Evolutionary conservation across 2,888 invertebrate genomes (phyloP).

Genomic region (Leucophora obtusa): DNA sequence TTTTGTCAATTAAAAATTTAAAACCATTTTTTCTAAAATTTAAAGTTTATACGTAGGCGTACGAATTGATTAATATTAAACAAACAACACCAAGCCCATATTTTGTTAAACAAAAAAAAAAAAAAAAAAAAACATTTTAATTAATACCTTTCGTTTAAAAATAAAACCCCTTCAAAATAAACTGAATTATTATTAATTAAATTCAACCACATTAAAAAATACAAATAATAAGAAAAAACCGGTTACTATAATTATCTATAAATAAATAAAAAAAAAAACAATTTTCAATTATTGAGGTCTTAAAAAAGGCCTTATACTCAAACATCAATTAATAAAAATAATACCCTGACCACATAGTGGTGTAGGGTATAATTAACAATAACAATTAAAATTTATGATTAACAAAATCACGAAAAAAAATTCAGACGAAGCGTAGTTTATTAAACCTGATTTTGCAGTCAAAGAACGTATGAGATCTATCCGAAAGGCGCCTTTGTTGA

Average conservation of each 20-base stretch:
- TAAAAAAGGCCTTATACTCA: background rate
- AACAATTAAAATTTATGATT: background rate
- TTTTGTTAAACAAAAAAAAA: background rate
- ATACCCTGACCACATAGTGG: no score
- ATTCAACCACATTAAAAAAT: background rate
- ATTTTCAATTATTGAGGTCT: background rate
- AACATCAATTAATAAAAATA: background rate
- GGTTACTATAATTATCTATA: background rate
- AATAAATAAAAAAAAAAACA: background rate
- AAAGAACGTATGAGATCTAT: background rate
- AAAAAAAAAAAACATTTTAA: no score
- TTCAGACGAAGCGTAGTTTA: background rate
- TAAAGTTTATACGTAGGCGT: background rate
- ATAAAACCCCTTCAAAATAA: background rate
- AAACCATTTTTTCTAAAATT: background rate
- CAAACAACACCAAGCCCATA: background rate
- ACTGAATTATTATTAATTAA: background rate
- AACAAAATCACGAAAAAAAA: background rate
- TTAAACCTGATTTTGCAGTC: background rate
- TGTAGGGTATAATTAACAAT: no score
- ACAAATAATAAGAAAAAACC: background rate
- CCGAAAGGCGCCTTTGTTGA: background rate
- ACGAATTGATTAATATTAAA: background rate
- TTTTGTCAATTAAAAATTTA: background rate
- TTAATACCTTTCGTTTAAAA: background rate